Conservation (phyloP, 2,888 invertebrate genomes). For the Clistopyga incitator region DNA sequence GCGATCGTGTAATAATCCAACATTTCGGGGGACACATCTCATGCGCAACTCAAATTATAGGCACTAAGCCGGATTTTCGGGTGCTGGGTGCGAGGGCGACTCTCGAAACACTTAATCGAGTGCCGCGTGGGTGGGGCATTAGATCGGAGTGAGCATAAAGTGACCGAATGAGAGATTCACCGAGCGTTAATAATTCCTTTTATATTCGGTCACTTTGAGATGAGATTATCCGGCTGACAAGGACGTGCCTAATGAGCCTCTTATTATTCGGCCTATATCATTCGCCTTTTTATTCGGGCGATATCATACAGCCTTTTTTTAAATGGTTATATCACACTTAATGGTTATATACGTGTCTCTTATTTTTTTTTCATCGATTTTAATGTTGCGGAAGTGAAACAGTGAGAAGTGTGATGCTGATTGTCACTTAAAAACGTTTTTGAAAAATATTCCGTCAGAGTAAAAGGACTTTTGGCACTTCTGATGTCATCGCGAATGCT, state of each 20-base stretch:
- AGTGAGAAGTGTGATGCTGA: no score
- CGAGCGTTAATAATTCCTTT: slow-evolving; percentile 46
- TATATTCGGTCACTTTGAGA: slow-evolving; percentile 7
- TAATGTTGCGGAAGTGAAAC: no score
- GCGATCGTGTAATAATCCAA: slow-evolving; percentile 40
- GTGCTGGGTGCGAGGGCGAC: slow-evolving; percentile 38
- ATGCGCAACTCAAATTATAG: slow-evolving; percentile 49
- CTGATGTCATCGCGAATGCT: no score
- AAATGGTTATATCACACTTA: no score
- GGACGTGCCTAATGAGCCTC: slow-evolving; percentile 20
- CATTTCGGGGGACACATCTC: slow-evolving; percentile 49
- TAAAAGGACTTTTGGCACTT: no score
- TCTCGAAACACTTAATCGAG: slow-evolving; percentile 41
- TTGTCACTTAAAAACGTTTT: no score
- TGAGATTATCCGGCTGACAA: slow-evolving; percentile 32
- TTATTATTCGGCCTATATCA: neutral
- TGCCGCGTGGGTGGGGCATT: neutral
- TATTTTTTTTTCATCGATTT: no score
- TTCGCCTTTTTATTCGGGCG: neutral
- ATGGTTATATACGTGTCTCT: no score
- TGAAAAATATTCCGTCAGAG: no score
- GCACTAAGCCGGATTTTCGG: slow-evolving; percentile 49
- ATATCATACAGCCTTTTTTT: no score
- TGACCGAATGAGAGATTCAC: slow-evolving; percentile 27
- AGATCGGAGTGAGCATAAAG: neutral